Evolutionary conservation across 2,888 invertebrate species (phyloP).

Genomic region (Lasius platythorax): DNA sequence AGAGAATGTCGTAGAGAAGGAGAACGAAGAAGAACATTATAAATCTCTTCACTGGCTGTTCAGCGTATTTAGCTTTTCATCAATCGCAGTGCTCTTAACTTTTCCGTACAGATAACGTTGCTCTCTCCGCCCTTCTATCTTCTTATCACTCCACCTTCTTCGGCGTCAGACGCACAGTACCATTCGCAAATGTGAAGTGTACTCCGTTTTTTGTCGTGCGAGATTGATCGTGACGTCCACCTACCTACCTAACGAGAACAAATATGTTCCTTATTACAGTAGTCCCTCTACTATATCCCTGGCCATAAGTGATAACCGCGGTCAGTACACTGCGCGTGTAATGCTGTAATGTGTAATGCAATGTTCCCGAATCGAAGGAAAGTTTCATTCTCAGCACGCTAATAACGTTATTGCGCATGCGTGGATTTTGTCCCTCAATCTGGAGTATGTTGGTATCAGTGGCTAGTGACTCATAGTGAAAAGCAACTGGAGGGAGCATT

Average conservation of each 20-base stretch:
- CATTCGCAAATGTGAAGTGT: background rate
- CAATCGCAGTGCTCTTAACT: background rate
- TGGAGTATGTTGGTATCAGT: background rate
- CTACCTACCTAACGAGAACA: background rate
- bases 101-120: background rate
- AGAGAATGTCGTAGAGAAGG: background rate
- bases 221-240: background rate
- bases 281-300: background rate
- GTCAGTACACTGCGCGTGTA: background rate
- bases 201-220: background rate
- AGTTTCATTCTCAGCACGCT: background rate
- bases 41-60: background rate
- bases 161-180: no score
- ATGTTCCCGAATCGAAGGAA: background rate
- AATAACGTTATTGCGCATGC: background rate
- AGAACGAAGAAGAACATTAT: background rate
- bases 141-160: background rate
- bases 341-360: background rate
- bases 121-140: constrained; percentile 2
- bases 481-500: background rate
- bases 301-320: background rate
- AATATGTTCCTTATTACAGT: background rate
- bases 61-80: background rate
- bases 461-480: background rate
- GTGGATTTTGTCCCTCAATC: constrained; percentile 8